Evolutionary conservation across 2,888 invertebrate genomes (phyloP).

Genomic region (Synergus gifuensis): DNA sequence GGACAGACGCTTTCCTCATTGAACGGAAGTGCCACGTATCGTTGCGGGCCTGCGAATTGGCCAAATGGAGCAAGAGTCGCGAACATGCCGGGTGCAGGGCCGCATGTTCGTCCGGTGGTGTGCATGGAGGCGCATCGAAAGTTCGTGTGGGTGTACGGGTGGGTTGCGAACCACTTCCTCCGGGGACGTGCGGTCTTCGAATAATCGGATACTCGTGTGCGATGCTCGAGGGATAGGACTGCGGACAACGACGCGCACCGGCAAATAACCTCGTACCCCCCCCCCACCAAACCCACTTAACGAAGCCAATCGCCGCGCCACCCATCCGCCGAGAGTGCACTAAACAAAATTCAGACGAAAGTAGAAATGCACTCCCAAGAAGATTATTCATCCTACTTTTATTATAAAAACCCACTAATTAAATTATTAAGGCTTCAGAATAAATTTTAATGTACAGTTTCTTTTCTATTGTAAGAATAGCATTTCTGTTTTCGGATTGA

Average conservation of each 20-base stretch:
- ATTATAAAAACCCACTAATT: neutral
- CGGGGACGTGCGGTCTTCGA: conserved; percentile 70
- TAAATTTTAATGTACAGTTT: neutral
- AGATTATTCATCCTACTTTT: neutral
- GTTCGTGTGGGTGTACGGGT: conserved; percentile 54
- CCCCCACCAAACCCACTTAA: neutral
- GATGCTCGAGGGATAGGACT: conserved; percentile 59
- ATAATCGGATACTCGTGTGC: conserved; percentile 73
- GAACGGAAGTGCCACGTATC: conserved; percentile 71
- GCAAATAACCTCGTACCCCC: conserved; percentile 33
- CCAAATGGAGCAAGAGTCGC: conserved; percentile 65
- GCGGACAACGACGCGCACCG: conserved; percentile 43
- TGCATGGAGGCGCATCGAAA: conserved; percentile 47
- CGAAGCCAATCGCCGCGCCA: conserved; percentile 4
- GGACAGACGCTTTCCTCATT: conserved; percentile 58
- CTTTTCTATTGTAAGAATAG: no score
- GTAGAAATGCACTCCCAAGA: neutral
- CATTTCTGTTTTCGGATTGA: no score
- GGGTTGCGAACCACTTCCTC: conserved; percentile 70
- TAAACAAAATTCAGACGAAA: neutral
- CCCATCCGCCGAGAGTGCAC: neutral
- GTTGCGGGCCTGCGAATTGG: conserved; percentile 64
- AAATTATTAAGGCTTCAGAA: neutral
- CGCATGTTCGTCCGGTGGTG: conserved; percentile 44
- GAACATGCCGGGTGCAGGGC: conserved; percentile 33